A percentile compares a stretch with the other conserved stretches of the same genome.
phyloP scores from a whole-genome alignment of 1,140 invertebrate genomes.

The Drosophila sp. region DNA sequence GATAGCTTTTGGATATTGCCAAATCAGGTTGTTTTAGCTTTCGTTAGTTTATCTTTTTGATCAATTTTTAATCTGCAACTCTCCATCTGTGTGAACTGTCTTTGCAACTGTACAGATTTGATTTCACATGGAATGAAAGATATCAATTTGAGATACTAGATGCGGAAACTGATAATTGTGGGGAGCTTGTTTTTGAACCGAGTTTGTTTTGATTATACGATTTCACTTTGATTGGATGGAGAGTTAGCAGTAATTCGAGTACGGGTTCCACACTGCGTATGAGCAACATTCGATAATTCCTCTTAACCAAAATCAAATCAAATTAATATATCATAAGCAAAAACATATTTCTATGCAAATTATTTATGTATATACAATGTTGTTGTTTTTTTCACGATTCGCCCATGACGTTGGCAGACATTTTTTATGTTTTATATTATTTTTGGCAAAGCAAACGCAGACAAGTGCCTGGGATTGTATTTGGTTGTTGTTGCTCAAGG shows the following conservation, averaged over 20 bases:
- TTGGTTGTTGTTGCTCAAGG: conserved; percentile 42
- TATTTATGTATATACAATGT: not conserved
- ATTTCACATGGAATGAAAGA: not conserved
- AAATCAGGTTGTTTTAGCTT: too few relatives aligned
- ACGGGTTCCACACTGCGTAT: not conserved
- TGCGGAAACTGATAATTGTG: not conserved
- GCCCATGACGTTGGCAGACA: conserved; percentile 56
- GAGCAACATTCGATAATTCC: not conserved
- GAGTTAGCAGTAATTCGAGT: not conserved
- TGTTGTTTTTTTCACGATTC: conserved; percentile 14
- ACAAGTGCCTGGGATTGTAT: conserved; percentile 46
- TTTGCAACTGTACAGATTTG: not conserved
- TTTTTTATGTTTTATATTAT: conserved; percentile 16
- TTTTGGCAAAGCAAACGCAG: conserved; percentile 33
- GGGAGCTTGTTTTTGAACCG: not conserved
- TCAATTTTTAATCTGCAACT: too few relatives aligned
- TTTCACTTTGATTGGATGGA: not conserved
- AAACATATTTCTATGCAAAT: conserved; percentile 3
- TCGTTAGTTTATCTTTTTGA: too few relatives aligned
- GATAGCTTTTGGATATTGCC: too few relatives aligned
- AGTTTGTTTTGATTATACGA: not conserved
- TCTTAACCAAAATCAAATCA: not conserved
- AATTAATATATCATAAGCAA: not conserved
- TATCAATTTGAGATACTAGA: not conserved
- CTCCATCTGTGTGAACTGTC: not conserved